Conservation (phyloP, 2,113 vertebrate species). For the Boulengeromyrus knoepffleri region DNA sequence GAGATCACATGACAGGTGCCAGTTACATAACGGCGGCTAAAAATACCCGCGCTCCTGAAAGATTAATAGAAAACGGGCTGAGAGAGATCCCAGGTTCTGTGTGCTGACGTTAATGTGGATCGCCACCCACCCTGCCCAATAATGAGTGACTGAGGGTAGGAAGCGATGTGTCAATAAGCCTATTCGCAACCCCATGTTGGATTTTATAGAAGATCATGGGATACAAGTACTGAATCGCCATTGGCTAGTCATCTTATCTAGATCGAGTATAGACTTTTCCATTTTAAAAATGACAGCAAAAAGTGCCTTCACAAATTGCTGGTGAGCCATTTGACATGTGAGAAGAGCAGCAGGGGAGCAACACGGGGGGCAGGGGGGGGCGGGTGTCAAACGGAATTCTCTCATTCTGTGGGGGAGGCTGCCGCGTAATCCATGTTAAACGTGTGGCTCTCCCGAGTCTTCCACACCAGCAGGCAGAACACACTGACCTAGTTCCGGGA, state of each 20-base stretch:
- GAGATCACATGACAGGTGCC: constrained; percentile 66
- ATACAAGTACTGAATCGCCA: background rate
- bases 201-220: background rate
- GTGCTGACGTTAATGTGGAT: background rate
- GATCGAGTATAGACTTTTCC: background rate
- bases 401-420: background rate
- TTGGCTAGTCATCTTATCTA: background rate
- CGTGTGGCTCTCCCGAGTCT: constrained; percentile 12
- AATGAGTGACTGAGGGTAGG: background rate
- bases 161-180: background rate
- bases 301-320: background rate
- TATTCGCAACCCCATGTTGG: background rate
- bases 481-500: constrained; percentile 46
- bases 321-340: background rate
- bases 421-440: background rate
- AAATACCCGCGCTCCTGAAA: constrained; percentile 58
- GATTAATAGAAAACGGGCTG: constrained; percentile 51
- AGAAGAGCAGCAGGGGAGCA: background rate
- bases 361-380: background rate
- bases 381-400: background rate
- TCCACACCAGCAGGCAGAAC: constrained; percentile 36
- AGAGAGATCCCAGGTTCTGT: constrained; percentile 11
- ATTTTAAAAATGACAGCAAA: background rate
- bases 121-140: background rate
- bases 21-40: constrained; percentile 63